phyloP scores from a whole-genome alignment of 2,113 vertebrate species.

The Orycteropus afer region DNA sequence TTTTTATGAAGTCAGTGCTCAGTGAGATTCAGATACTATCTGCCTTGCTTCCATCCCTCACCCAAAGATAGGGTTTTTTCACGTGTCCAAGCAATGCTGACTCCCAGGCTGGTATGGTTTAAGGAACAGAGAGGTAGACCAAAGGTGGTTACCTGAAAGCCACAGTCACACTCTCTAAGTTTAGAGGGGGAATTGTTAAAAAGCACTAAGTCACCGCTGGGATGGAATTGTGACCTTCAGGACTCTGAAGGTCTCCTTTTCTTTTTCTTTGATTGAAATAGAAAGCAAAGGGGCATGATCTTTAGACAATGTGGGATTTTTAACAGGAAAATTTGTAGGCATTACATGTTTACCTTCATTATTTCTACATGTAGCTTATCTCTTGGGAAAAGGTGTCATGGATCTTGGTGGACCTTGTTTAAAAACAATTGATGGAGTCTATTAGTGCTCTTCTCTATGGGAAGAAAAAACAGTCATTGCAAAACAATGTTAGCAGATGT shows the following conservation, averaged over 20 bases:
- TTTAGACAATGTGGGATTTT: constrained; percentile 27
- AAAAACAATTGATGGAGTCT: constrained; percentile 10
- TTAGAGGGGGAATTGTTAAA: background rate
- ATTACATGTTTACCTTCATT: background rate
- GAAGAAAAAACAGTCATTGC: constrained; percentile 32
- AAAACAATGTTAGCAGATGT: background rate
- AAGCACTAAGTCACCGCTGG: background rate
- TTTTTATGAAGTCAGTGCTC: background rate
- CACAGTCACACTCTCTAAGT: background rate
- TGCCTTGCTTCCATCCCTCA: background rate
- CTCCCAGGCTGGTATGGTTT: background rate
- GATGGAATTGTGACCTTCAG: background rate
- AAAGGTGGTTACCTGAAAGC: no score
- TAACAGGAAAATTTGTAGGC: background rate
- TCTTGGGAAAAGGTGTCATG: constrained; percentile 34
- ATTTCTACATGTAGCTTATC: constrained; percentile 4
- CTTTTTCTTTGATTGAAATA: background rate
- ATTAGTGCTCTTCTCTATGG: constrained; percentile 4
- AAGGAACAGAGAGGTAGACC: background rate
- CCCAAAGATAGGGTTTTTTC: background rate
- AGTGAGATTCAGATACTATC: background rate
- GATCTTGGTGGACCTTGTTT: constrained; percentile 54
- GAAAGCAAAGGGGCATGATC: constrained; percentile 16
- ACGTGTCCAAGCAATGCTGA: background rate
- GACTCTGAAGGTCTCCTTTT: background rate